Conservation (phyloP, 2,888 invertebrate genomes). For the Ommatoiulus sabulosus region DNA sequence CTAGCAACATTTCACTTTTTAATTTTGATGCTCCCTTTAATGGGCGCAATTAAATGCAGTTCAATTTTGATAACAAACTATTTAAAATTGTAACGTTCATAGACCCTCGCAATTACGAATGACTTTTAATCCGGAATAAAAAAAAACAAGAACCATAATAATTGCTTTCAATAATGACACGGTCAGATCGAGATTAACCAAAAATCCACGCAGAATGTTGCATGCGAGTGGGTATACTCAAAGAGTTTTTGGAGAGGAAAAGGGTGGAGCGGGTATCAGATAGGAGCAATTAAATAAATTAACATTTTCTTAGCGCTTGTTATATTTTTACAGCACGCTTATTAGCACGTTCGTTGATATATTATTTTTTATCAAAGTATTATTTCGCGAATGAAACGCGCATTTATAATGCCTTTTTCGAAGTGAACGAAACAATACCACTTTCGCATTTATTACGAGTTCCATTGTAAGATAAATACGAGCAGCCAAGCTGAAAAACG, state of each 20-base stretch:
- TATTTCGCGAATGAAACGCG: slow-evolving; percentile 21
- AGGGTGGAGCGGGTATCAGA: slow-evolving; percentile 28
- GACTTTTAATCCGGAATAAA: slow-evolving; percentile 28
- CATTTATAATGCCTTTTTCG: slow-evolving; percentile 17
- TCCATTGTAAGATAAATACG: slow-evolving; percentile 30
- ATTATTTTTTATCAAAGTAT: slow-evolving; percentile 35
- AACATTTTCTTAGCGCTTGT: slow-evolving; percentile 35
- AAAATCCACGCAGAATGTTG: neutral
- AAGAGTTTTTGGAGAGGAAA: slow-evolving; percentile 13
- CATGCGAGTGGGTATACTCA: neutral
- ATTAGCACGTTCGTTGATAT: slow-evolving; percentile 37
- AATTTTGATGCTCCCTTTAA: neutral
- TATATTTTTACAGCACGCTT: slow-evolving; percentile 35
- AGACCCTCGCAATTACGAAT: slow-evolving; percentile 36
- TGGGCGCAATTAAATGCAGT: slow-evolving; percentile 14
- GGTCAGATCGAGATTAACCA: slow-evolving; percentile 8
- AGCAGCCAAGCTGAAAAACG: slow-evolving; percentile 36
- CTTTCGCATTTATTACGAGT: slow-evolving; percentile 25
- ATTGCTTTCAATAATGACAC: slow-evolving; percentile 5
- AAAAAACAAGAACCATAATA: neutral
- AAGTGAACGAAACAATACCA: slow-evolving; percentile 36
- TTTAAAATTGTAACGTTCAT: slow-evolving; percentile 40
- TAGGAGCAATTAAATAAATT: slow-evolving; percentile 39
- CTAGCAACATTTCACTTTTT: neutral
- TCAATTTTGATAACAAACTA: slow-evolving; percentile 36